phyloP scores from a whole-genome alignment of 2,113 vertebrate genomes.

The Riparia riparia region DNA sequence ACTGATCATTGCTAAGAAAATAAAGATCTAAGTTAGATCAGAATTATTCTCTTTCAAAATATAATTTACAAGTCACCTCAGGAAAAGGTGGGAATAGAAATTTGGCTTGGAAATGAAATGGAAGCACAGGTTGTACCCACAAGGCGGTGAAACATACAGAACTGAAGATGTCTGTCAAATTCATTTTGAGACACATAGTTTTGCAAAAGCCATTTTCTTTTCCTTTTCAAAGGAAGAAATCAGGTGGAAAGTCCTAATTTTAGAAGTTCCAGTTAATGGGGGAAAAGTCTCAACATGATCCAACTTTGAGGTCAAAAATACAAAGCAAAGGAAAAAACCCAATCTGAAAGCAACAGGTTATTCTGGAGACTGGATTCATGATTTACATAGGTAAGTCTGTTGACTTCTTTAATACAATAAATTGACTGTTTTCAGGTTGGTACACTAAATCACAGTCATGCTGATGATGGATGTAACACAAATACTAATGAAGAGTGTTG shows the following conservation, averaged over 20 bases:
- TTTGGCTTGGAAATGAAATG: not conserved
- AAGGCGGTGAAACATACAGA: not conserved
- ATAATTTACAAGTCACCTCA: slow-evolving; percentile 1
- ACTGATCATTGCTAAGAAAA: slow-evolving; percentile 14
- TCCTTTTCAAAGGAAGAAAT: not conserved
- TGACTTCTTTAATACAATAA: not conserved
- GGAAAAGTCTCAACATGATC: not conserved
- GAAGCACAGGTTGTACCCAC: not conserved
- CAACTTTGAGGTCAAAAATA: not conserved
- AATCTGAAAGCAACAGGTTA: not conserved
- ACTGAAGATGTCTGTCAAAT: not conserved
- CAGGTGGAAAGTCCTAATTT: not conserved
- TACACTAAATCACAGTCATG: not conserved
- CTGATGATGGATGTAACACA: not conserved
- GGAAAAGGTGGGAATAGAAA: slow-evolving; percentile 26
- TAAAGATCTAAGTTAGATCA: not conserved
- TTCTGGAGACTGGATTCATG: not conserved
- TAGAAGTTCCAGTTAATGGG: not conserved
- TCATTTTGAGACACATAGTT: not conserved
- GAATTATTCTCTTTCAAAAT: not conserved
- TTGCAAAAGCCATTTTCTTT: not conserved
- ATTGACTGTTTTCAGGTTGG: not conserved
- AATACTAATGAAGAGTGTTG: not conserved
- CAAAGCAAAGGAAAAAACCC: not conserved
- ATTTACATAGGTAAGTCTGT: not conserved